These are phyloP conservation scores for Pipistrellus pygmaeus DNA, from an alignment of 2,797 vertebrate genomes.

Conservation along the genomic window DNA sequence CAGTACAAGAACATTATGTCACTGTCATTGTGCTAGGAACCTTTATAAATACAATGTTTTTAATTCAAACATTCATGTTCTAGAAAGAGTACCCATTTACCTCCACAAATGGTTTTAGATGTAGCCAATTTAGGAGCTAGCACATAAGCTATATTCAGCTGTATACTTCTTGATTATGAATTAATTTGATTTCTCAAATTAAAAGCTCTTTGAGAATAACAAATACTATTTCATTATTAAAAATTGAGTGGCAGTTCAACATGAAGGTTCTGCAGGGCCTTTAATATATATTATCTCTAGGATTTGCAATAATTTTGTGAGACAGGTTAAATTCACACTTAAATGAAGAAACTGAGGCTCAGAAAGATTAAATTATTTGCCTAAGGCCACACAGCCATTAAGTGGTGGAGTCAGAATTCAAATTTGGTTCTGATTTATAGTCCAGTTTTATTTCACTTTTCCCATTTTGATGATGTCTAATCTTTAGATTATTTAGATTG, in stretches of 20 bases:
- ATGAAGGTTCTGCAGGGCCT: not conserved
- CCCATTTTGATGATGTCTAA: not conserved
- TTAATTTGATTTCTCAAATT: constrained; percentile 37
- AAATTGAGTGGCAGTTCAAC: constrained; percentile 10
- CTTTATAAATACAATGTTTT: not conserved
- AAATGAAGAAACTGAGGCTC: not conserved
- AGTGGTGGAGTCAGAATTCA: not conserved
- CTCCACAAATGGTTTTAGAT: not conserved
- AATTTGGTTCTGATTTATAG: not conserved
- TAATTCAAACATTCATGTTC: not conserved
- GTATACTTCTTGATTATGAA: not conserved
- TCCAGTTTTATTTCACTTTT: not conserved
- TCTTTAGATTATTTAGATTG: not conserved
- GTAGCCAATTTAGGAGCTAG: not conserved
- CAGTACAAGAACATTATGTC: not conserved
- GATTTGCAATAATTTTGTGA: constrained; percentile 21
- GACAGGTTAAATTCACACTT: constrained; percentile 27
- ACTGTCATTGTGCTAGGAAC: not conserved
- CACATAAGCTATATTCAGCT: not conserved
- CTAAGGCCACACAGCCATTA: not conserved
- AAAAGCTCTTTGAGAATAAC: not conserved
- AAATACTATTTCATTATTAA: constrained; percentile 49
- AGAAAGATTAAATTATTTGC: constrained; percentile 16
- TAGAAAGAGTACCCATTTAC: not conserved
- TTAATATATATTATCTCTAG: not conserved